Conservation (phyloP, 2,113 vertebrate species). For the Phrynosoma platyrhinos region DNA sequence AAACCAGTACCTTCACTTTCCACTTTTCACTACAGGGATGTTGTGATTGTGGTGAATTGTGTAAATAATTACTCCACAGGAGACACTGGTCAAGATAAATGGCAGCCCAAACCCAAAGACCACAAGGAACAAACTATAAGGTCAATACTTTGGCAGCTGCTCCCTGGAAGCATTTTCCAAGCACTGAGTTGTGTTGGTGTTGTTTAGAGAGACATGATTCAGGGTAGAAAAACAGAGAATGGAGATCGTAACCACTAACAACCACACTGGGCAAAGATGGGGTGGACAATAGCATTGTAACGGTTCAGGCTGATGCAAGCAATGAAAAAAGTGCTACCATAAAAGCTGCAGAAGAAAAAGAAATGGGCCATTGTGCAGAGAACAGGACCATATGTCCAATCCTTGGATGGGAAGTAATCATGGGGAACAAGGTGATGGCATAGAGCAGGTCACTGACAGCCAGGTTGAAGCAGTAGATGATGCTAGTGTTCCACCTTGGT, state of each 20-base stretch:
- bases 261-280: conserved; percentile 82
- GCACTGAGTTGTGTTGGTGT: not conserved
- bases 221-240: conserved; percentile 33
- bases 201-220: not conserved
- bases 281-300: conserved; percentile 81
- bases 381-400: conserved; percentile 74
- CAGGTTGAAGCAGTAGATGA: conserved; percentile 83
- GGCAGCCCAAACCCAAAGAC: conserved; percentile 80
- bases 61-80: conserved; percentile 74
- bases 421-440: conserved; percentile 78
- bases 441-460: conserved; percentile 84
- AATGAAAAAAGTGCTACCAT: conserved; percentile 82
- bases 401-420: conserved; percentile 71
- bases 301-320: conserved; percentile 85
- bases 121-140: conserved; percentile 74
- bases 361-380: conserved; percentile 83
- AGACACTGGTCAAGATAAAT: conserved; percentile 78
- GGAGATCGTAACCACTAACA: conserved; percentile 68
- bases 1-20: conserved; percentile 76
- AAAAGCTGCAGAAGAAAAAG: conserved; percentile 85
- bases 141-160: conserved; percentile 9
- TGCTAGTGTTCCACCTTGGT: conserved; percentile 78
- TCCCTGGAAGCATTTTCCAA: conserved; percentile 19
- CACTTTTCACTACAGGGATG: conserved; percentile 73
- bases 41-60: conserved; percentile 73